Conservation (phyloP, 2,888 invertebrate genomes). For the Ophioninae sp. region DNA sequence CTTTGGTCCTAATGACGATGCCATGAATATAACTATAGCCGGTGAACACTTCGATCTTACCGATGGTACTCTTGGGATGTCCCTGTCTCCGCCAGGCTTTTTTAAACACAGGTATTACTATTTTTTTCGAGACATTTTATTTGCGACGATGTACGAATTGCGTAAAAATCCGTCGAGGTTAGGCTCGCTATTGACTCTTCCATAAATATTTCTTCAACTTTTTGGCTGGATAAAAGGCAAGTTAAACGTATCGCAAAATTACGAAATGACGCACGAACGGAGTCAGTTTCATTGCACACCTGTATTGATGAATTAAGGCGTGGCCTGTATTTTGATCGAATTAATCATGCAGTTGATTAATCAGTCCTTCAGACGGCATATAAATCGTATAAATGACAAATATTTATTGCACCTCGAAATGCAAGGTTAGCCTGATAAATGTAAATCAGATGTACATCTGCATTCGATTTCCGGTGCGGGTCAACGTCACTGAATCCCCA, state of each 20-base stretch:
- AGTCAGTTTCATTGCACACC: neutral
- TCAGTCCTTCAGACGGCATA: neutral
- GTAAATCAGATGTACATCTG: neutral
- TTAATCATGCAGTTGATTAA: neutral
- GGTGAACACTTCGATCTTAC: constrained; percentile 77
- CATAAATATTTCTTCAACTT: neutral
- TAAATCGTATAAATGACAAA: neutral
- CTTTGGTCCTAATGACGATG: constrained; percentile 77
- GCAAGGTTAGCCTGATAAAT: neutral
- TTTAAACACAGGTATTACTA: constrained; percentile 71
- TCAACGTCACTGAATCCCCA: neutral
- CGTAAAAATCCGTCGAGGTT: too few relatives aligned
- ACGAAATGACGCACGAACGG: neutral
- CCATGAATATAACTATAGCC: constrained; percentile 76
- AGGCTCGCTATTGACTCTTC: neutral
- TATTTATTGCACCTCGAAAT: neutral
- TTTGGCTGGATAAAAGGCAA: too few relatives aligned
- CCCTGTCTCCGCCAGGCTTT: constrained; percentile 77
- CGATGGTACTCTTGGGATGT: constrained; percentile 79
- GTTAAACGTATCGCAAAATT: too few relatives aligned
- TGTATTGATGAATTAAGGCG: neutral
- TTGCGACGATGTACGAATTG: too few relatives aligned
- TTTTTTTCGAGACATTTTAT: neutral
- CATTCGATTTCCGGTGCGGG: neutral
- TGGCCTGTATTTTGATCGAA: neutral